Percentiles rank a stretch among this genome's conserved stretches.
Conservation (phyloP, 2,113 vertebrate genomes). For the Pipa parva region DNA sequence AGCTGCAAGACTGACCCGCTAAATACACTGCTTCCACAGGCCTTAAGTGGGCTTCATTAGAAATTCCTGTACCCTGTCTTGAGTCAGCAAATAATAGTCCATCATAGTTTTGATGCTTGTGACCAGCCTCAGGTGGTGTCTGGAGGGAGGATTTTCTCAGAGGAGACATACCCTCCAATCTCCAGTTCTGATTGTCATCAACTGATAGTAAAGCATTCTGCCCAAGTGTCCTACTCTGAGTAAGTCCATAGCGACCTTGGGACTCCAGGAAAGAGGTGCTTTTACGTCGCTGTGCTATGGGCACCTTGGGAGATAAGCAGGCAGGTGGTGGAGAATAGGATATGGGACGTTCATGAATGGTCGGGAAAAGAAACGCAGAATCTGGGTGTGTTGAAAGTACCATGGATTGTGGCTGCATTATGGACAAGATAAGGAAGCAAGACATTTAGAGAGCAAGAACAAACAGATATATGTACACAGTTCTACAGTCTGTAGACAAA, state of each 20-base stretch:
- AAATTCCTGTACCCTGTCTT: conserved; percentile 71
- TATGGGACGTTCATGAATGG: conserved; percentile 87
- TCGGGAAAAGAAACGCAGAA: conserved; percentile 82
- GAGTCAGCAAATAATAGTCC: conserved; percentile 73
- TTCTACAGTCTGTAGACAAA: conserved; percentile 52
- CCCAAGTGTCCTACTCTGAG: conserved; percentile 77
- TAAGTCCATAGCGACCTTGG: conserved; percentile 86
- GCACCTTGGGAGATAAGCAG: conserved; percentile 77
- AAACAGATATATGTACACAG: conserved; percentile 72
- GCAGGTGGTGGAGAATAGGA: conserved; percentile 93
- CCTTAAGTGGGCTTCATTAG: conserved; percentile 75
- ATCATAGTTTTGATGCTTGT: conserved; percentile 67
- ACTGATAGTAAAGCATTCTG: conserved; percentile 78
- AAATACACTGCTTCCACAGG: conserved; percentile 78
- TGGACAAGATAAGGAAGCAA: conserved; percentile 89
- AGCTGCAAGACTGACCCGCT: conserved; percentile 66
- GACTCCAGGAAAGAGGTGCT: conserved; percentile 97
- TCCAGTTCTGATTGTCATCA: conserved; percentile 68
- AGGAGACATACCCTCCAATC: conserved; percentile 66
- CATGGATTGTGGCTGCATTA: conserved; percentile 88
- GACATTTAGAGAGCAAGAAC: conserved; percentile 71
- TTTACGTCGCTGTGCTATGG: conserved; percentile 88
- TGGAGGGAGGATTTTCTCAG: conserved; percentile 71
- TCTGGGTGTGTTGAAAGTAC: conserved; percentile 80
- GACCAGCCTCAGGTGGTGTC: conserved; percentile 72